A percentile compares a stretch with the other conserved stretches of the same genome.
Evolutionary conservation across 2,888 invertebrate genomes (phyloP).

Genomic region (Coenonympha arcania): DNA sequence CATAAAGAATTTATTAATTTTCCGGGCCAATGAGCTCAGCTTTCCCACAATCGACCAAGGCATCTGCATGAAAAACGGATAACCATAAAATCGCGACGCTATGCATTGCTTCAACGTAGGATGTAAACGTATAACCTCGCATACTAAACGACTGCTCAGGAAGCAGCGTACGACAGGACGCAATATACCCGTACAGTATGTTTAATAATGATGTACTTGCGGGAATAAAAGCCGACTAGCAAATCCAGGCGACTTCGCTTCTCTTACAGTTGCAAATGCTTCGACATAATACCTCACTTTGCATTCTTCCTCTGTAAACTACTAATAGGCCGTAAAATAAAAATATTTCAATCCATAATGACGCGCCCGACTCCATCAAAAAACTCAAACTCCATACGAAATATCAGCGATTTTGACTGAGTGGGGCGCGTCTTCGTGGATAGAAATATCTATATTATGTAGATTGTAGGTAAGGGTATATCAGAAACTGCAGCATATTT

Average conservation of each 20-base stretch:
- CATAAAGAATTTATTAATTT: background rate
- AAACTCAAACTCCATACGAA: no score
- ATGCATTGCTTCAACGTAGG: constrained; percentile 22
- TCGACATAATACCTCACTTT: background rate
- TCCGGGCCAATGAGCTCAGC: background rate
- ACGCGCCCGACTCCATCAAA: no score
- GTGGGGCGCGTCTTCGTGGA: no score
- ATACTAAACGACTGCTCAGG: constrained; percentile 43
- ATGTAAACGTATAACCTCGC: constrained; percentile 33
- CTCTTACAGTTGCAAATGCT: background rate
- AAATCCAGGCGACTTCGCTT: background rate
- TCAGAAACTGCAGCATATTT: no score
- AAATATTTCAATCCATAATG: no score
- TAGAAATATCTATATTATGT: no score
- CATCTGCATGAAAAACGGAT: constrained; percentile 22
- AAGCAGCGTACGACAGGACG: constrained; percentile 31
- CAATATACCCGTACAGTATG: constrained; percentile 17
- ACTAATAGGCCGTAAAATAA: no score
- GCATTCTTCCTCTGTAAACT: no score
- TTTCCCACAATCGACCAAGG: constrained; percentile 18
- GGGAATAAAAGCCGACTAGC: constrained; percentile 15
- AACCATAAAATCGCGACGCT: constrained; percentile 14
- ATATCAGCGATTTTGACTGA: no score
- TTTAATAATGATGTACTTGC: constrained; percentile 15
- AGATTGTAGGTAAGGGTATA: no score